A percentile compares a stretch with the other conserved stretches of the same genome.
phyloP scores from a whole-genome alignment of 2,113 vertebrate species.

The Istiophorus platypterus region DNA sequence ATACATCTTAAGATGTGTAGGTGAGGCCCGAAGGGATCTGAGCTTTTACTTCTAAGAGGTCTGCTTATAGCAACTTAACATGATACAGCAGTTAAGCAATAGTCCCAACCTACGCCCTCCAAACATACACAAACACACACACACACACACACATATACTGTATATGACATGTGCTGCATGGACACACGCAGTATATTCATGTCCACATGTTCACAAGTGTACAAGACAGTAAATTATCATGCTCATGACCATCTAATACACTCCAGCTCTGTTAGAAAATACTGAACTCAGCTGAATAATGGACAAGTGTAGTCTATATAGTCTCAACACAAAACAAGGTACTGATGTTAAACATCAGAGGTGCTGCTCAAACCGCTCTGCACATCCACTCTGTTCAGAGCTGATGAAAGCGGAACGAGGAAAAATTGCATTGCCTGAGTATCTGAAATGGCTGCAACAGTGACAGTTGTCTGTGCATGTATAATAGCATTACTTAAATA shows the following conservation, averaged over 20 bases:
- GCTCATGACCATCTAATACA: not conserved
- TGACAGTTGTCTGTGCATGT: not conserved
- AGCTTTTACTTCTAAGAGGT: slow-evolving; percentile 6
- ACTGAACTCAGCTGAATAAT: not conserved
- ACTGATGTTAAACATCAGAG: not conserved
- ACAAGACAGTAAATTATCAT: no score
- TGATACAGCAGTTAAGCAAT: slow-evolving; percentile 56
- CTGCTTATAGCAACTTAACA: slow-evolving; percentile 56
- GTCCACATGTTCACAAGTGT: no score
- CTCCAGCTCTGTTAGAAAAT: not conserved
- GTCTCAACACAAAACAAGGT: not conserved
- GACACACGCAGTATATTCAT: no score
- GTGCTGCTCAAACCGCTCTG: not conserved
- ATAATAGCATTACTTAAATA: not conserved
- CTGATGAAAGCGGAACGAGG: not conserved
- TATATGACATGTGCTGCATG: no score
- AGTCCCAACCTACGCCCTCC: not conserved
- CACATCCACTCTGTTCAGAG: no score
- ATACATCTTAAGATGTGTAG: no score
- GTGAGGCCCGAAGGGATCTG: not conserved
- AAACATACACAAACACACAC: not conserved
- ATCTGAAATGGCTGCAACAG: not conserved
- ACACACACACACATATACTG: no score
- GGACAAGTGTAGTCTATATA: not conserved
- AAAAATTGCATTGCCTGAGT: not conserved